Evolutionary conservation across 53 echinoderm and acorn worm genomes (phyloP).

Genomic region (Patiria pectinifera): DNA sequence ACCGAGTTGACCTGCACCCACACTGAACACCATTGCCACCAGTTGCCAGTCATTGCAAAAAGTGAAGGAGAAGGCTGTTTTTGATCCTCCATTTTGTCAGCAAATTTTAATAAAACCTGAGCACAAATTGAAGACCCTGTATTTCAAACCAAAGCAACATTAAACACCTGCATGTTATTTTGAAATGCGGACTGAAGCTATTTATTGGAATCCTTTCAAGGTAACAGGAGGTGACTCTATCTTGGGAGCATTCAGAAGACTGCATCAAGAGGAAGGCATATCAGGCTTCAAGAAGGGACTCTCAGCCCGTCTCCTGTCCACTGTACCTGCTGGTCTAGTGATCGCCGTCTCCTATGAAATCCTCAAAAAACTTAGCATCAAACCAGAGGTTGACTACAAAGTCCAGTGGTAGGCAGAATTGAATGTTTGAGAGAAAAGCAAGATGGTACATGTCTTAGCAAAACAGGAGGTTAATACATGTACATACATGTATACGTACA

Average conservation of each 20-base stretch:
- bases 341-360: slow-evolving; percentile 90
- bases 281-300: slow-evolving; percentile 88
- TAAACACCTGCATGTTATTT: no score
- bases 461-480: no score
- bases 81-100: no score
- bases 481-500: no score
- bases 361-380: slow-evolving; percentile 86
- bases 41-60: no score
- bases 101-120: not conserved
- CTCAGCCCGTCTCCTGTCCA: slow-evolving; percentile 81
- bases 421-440: not conserved
- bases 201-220: slow-evolving; percentile 14
- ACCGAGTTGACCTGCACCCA: no score
- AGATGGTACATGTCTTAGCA: no score
- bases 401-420: slow-evolving; percentile 43
- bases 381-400: slow-evolving; percentile 48
- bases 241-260: slow-evolving; percentile 62
- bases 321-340: slow-evolving; percentile 86
- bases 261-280: slow-evolving; percentile 83
- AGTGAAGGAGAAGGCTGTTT: no score
- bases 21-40: no score
- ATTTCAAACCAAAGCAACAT: no score
- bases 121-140: not conserved
- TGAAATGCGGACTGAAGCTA: no score
- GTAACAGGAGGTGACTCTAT: slow-evolving; percentile 89